Conservation (phyloP, 2,797 vertebrate species). For the Propithecus perrieri region DNA sequence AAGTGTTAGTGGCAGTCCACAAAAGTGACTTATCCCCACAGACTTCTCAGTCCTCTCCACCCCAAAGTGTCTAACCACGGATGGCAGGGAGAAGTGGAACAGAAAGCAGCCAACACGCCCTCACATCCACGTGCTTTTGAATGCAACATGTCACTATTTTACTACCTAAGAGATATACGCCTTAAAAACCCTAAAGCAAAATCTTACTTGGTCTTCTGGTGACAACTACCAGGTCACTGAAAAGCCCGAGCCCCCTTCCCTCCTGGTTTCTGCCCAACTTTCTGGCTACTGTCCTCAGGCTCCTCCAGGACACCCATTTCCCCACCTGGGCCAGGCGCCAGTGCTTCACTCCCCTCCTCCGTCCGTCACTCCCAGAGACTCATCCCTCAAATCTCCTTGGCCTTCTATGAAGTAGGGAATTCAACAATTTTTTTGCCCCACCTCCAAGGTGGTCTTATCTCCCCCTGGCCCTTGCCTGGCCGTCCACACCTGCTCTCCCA, state of each 20-base stretch:
- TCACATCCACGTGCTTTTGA: not conserved
- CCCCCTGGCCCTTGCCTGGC: not conserved
- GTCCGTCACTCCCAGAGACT: too few relatives aligned
- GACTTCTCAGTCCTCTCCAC: not conserved
- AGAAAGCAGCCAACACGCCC: not conserved
- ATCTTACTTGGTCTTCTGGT: not conserved
- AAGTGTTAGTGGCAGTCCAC: not conserved
- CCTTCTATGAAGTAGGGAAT: not conserved
- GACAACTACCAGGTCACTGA: not conserved
- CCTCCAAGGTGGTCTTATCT: not conserved
- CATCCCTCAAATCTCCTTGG: not conserved
- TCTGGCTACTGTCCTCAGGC: not conserved
- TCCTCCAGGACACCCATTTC: not conserved
- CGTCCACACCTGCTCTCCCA: not conserved
- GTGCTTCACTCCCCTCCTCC: not conserved
- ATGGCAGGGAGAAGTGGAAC: not conserved
- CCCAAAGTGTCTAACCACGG: not conserved
- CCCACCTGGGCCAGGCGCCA: not conserved
- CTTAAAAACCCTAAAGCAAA: conserved; percentile 3
- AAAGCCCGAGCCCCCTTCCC: not conserved
- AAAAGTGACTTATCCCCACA: not conserved
- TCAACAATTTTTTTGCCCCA: not conserved
- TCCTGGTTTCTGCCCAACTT: not conserved
- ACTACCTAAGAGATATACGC: not conserved
- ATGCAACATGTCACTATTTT: not conserved